Conservation (phyloP, 2,888 invertebrate species). For the Xestia xanthographa region DNA sequence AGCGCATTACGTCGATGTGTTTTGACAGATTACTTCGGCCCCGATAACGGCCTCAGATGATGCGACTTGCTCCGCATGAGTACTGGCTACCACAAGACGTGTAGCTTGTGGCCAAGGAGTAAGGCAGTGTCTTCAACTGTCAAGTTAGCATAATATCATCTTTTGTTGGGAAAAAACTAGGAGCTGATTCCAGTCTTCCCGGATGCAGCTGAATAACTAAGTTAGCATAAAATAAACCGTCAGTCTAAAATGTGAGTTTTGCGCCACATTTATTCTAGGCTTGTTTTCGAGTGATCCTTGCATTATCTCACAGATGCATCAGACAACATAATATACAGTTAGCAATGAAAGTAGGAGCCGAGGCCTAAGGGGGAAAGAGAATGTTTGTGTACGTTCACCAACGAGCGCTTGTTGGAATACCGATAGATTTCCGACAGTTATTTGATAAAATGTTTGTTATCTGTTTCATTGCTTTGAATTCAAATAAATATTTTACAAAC, state of each 20-base stretch:
- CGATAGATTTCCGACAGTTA: neutral
- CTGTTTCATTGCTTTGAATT: neutral
- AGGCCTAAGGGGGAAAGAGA: too few relatives aligned
- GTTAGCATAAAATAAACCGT: neutral
- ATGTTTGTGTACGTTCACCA: neutral
- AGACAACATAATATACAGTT: neutral
- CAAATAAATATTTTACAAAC: neutral
- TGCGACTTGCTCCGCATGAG: neutral
- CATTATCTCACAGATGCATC: neutral
- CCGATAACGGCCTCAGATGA: neutral
- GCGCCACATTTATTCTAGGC: neutral
- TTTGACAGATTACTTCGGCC: neutral
- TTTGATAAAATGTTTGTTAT: neutral
- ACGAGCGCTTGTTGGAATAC: neutral
- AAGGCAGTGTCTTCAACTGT: too few relatives aligned
- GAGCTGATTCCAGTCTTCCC: neutral
- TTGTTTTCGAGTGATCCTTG: neutral
- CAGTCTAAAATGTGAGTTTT: neutral
- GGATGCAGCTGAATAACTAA: neutral
- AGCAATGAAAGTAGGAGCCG: neutral
- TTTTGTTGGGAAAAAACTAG: neutral
- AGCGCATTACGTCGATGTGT: neutral
- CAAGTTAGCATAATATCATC: neutral
- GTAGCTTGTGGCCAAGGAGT: neutral
- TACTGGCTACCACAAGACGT: neutral